phyloP scores from a whole-genome alignment of 2,888 invertebrate species.

The Caenorhabditis drosophilae region DNA sequence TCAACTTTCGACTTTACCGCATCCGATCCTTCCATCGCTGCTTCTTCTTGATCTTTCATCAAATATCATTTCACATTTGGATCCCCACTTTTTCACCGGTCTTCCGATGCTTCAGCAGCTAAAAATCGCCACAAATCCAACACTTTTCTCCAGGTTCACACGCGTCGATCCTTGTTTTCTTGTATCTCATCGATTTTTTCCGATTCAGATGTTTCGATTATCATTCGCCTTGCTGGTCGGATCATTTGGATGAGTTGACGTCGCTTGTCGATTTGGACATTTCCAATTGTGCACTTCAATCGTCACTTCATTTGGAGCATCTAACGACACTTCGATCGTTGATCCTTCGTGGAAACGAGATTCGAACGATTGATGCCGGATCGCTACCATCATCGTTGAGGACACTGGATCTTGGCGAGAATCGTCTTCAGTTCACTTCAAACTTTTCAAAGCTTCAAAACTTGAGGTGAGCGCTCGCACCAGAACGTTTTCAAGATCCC shows the following conservation, averaged over 20 bases:
- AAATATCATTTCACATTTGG: constrained; percentile 50
- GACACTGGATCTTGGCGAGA: constrained; percentile 54
- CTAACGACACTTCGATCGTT: constrained; percentile 28
- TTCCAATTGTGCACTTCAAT: constrained; percentile 42
- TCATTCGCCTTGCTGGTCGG: constrained; percentile 41
- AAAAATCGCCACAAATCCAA: constrained; percentile 47
- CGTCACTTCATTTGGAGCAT: constrained; percentile 30
- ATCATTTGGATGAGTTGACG: constrained; percentile 48
- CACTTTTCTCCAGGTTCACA: constrained; percentile 34
- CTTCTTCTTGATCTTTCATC: constrained; percentile 55
- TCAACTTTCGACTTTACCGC: constrained; percentile 48
- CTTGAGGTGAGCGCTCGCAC: constrained; percentile 9
- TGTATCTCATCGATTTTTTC: constrained; percentile 14
- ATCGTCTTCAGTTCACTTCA: constrained; percentile 52
- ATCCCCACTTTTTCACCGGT: constrained; percentile 50
- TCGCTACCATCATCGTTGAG: constrained; percentile 45
- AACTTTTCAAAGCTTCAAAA: constrained; percentile 46
- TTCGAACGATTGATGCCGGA: constrained; percentile 39
- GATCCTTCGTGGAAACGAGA: constrained; percentile 37
- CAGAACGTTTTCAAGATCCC: constrained; percentile 1
- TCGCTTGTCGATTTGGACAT: constrained; percentile 57
- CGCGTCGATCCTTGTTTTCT: too few relatives aligned
- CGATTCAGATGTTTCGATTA: constrained; percentile 24
- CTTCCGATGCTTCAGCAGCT: constrained; percentile 58
- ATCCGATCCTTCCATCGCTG: constrained; percentile 59